Conservation (phyloP, 2,888 invertebrate genomes). For the Stenodera caucasica region DNA sequence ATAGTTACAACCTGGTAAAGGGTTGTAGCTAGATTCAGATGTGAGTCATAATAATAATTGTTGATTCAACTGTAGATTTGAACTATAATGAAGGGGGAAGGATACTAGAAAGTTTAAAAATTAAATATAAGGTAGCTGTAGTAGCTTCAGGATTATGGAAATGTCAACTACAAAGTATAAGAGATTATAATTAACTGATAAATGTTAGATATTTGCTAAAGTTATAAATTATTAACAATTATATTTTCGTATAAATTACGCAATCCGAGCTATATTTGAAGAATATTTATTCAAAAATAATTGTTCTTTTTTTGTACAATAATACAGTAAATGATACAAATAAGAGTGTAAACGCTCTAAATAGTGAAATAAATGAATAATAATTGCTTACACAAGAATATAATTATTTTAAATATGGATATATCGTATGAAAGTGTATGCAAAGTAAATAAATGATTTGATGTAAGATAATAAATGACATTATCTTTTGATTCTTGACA, state of each 20-base stretch:
- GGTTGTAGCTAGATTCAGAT: too few relatives aligned
- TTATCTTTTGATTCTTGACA: conserved; percentile 33
- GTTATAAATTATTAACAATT: conserved; percentile 11
- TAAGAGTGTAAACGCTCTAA: neutral
- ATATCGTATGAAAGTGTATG: conserved; percentile 15
- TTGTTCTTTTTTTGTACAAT: neutral
- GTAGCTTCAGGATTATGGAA: neutral
- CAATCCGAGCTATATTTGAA: conserved; percentile 7
- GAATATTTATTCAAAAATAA: conserved; percentile 4
- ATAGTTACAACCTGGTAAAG: too few relatives aligned
- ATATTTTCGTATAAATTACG: conserved; percentile 10
- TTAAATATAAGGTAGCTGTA: too few relatives aligned
- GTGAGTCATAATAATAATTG: too few relatives aligned
- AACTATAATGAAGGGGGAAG: neutral
- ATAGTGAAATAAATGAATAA: neutral
- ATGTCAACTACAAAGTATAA: neutral
- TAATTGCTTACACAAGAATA: neutral
- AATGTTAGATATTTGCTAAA: conserved; percentile 4
- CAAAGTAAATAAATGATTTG: conserved; percentile 17
- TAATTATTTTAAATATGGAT: neutral
- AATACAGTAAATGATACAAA: too few relatives aligned
- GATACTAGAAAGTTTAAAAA: neutral
- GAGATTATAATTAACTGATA: conserved; percentile 1
- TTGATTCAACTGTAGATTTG: neutral
- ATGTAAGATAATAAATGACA: conserved; percentile 18